Percentiles rank a stretch among this genome's conserved stretches.
Conservation (phyloP, 2,113 vertebrate genomes). For the Mus spicilegus region DNA sequence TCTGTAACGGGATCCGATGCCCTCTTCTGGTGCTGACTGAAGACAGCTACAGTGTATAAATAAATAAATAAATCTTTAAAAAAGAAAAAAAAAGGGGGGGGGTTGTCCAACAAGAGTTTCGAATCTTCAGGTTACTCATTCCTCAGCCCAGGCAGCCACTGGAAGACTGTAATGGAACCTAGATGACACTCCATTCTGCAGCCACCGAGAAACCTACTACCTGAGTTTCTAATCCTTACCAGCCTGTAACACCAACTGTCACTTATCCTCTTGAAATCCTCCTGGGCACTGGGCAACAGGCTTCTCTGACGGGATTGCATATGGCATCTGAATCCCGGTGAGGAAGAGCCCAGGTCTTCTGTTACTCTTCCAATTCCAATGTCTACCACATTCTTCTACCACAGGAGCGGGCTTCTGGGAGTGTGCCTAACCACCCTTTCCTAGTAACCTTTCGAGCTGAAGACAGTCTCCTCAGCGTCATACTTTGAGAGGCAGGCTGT, state of each 20-base stretch:
- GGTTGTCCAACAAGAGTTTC: neutral
- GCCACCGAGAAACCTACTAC: neutral
- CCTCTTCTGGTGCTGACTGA: no score
- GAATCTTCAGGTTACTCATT: accelerated
- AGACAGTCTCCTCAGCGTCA: neutral
- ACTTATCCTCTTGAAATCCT: neutral
- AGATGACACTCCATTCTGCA: neutral
- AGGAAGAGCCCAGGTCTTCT: neutral
- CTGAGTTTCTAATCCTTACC: neutral
- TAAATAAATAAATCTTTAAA: no score
- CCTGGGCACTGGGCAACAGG: neutral
- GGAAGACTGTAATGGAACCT: neutral
- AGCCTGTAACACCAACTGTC: no score
- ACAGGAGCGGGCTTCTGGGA: neutral
- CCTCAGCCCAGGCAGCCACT: neutral
- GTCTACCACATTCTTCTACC: neutral
- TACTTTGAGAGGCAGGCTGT: no score
- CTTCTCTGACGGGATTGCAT: neutral
- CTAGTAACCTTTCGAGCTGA: neutral
- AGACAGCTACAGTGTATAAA: no score
- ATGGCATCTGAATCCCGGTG: neutral
- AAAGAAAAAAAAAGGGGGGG: neutral
- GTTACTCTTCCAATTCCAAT: neutral
- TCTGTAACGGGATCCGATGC: no score
- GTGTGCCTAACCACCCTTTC: neutral